Evolutionary conservation across 2,113 vertebrate species (phyloP), one percentile per base, ranked within the genome.

Genomic region (Phalacrocorax brasilianus): DNA sequence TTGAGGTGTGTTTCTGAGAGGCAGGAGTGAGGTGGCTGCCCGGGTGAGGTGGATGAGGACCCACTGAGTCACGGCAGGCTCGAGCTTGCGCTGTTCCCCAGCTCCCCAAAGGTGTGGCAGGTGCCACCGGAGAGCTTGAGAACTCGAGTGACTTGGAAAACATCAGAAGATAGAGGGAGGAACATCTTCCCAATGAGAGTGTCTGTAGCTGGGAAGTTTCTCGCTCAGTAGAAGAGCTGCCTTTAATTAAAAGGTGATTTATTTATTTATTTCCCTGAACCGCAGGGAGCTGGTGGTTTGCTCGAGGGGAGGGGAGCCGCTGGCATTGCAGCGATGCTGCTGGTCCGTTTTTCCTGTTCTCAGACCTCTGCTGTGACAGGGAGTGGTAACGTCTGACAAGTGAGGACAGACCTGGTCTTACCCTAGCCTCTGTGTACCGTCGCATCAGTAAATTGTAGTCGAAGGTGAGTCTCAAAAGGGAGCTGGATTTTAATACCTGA

Each of bases 51-150:
- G 27, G 49, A 10, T 2, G 2, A 45, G 58, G 65, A 40, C 21
- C 14, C 26, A 7, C 23, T 33, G 82, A 67, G 67, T 59, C 74
- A 45, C 0, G 2, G 27, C 2, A 1, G 35, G n/a, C 50, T 77
- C 1, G 1, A 42, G 49, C 26, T 44, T 6, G 1, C 0, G 3
- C 61, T 1, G 1, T 50, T 72, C 50, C 32, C 32, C 1, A 1
- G 61, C 53, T 42, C 75, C 0, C 1, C 33, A 21, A n/a, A 40
- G 80, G 72, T 38, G 65, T 63, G 35, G n/a, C 42, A 5, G 19
- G 52, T 82, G 82, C 47, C 53, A 27, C 38, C 35, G 3, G 53
- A 14, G 49, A 61, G 4, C 33, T 6, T 20, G 13, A 50, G 55
- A 11, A 47, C 67, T 59, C 1, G 0, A 26, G 20, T 55, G 68